Base-by-base conservation (phyloP, 2,888 invertebrate genomes). In the Leptogaster cylindrica region DNA sequence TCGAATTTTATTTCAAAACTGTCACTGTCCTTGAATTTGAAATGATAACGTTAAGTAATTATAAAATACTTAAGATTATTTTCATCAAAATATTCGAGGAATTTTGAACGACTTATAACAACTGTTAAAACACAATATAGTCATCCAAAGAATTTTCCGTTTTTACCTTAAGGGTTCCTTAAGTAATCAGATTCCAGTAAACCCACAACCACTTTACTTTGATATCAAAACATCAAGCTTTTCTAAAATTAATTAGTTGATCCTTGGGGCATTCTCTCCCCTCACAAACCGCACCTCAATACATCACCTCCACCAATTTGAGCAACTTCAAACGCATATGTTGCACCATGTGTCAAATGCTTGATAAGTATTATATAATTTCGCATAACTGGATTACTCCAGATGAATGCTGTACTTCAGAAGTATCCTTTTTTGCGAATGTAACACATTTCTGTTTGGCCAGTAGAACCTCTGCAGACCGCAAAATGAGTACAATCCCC, bases 301-400 rank as follows among this genome's bases (percentile, higher is more conserved):
- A 18, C 33, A 6, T 52, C 18, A n/a, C 8, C 28, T n/a, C 33
- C 14, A 31, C 14, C 23, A 23, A 58, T 39, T 58, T 25, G 36
- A 41, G 18, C 25, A 39, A 58, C 41, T 39, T 58, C 58, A 58
- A 58, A 23, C 39, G 25, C 58, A 58, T 58, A 58, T 58, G 39
- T 18, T 16, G 3, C 58, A 23, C 27, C 39, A 58, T 25, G 41
- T 58, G 39, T 58, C 27, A 58, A 58, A 41, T 36, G 25, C 16
- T 12, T 31, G 31, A 52, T 52, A 52, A 52, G 20, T 52, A 31
- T 33, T 58, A 7, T 41, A 16, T 58, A 25, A 58, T 39, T 23
- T 31, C 16, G n/a, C 36, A 55, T 55, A 41, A 58, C 12, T 23
- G 41, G 41, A 58, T 58, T 58, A 39, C 27, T 16, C n/a, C n/a